Conservation (phyloP, 1,140 invertebrate species). For the Cataglyphis hispanica region DNA sequence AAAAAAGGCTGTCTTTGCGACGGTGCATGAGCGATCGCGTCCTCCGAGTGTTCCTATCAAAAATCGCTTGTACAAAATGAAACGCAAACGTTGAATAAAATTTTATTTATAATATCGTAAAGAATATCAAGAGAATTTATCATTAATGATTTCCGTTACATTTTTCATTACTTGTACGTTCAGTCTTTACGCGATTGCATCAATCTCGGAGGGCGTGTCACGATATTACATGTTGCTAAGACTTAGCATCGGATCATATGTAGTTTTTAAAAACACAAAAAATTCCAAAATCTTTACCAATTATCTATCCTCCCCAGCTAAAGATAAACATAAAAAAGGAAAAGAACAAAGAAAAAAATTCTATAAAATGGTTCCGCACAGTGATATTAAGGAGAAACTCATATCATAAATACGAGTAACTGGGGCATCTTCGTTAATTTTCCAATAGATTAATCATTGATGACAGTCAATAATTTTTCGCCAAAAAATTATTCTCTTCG, state of each 20-base stretch:
- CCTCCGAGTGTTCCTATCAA: conserved; percentile 58
- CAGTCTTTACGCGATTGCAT: conserved; percentile 48
- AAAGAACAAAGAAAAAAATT: conserved; percentile 49
- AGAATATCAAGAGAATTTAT: background rate
- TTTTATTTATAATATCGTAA: background rate
- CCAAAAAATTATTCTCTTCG: background rate
- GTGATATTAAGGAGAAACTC: conserved; percentile 30
- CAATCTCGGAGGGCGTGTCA: conserved; percentile 71
- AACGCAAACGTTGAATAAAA: conserved; percentile 25
- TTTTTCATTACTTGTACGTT: background rate
- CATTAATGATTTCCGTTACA: background rate
- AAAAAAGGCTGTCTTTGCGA: conserved; percentile 72
- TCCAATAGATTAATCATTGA: background rate
- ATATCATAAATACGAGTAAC: conserved; percentile 1
- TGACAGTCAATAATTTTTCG: background rate
- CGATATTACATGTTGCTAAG: conserved; percentile 62
- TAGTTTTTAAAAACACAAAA: background rate
- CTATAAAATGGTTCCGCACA: conserved; percentile 39
- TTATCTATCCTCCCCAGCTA: background rate
- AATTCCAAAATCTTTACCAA: background rate
- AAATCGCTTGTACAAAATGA: conserved; percentile 25
- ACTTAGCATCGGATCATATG: conserved; percentile 64
- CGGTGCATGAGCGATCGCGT: conserved; percentile 65
- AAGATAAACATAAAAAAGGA: conserved; percentile 11
- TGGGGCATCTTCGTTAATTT: background rate